Conservation (phyloP, 1,140 invertebrate species). For the Aphaenogaster rudis region DNA sequence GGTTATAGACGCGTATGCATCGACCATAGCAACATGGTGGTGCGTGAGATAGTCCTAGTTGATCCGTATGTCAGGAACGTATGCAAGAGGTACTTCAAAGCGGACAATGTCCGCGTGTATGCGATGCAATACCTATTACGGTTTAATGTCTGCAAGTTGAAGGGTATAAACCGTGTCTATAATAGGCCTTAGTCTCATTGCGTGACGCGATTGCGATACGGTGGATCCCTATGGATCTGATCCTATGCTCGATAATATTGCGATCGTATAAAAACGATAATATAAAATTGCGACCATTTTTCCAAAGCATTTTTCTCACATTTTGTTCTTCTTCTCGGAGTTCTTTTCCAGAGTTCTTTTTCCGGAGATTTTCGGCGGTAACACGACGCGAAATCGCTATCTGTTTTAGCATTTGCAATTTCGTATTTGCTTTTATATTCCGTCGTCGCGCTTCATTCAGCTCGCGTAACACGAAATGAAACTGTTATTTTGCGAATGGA, state of each 20-base stretch:
- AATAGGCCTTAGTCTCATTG: slow-evolving; percentile 57
- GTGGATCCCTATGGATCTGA: neutral
- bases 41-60: slow-evolving; percentile 49
- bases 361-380: neutral
- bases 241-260: neutral
- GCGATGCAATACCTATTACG: neutral
- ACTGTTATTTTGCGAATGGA: slow-evolving; percentile 42
- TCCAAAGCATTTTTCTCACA: neutral
- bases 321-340: neutral
- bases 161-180: slow-evolving; percentile 58
- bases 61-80: slow-evolving; percentile 52
- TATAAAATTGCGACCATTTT: neutral
- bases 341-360: neutral
- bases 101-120: neutral
- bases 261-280: neutral
- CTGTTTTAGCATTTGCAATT: slow-evolving; percentile 1
- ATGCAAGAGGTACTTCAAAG: slow-evolving; percentile 63
- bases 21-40: slow-evolving; percentile 8
- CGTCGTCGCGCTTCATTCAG: slow-evolving; percentile 14
- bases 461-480: slow-evolving; percentile 37
- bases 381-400: slow-evolving; percentile 16
- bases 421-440: slow-evolving; percentile 21
- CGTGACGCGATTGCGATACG: slow-evolving; percentile 24
- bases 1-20: slow-evolving; percentile 41
- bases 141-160: slow-evolving; percentile 13